Base-by-base conservation (phyloP, 2,797 vertebrate genomes). In the Melanogrammus aeglefinus region DNA sequence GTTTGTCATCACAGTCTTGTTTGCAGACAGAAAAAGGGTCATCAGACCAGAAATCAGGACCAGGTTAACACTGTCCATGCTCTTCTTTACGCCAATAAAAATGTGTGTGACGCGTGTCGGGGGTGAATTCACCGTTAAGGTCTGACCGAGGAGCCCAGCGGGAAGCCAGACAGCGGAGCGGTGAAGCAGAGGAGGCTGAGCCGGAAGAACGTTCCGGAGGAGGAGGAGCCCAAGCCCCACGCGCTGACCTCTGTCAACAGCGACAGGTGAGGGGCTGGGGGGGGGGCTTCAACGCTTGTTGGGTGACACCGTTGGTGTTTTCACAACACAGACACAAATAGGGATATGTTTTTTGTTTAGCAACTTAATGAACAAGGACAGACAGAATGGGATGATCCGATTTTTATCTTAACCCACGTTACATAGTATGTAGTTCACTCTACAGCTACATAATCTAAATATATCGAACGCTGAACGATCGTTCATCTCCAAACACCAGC, bases 91-190 rank as follows among this genome's bases (percentile, higher is more conserved):
- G 41, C 41, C 41, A 44, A 16, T 44, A 13, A 16, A 16, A 44
- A 39, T 7, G 38, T 39, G 38, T 10, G 38, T 39, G 38, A 39
- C 38, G 5, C 18, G 14, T 21, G 14, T 21, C 6, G 47, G 33
- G 10, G 13, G 29, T 16, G 10, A 2, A 13, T 89, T 47, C 24
- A 77, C 81, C 73, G 72, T 83, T 72, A 83, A 99, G 97, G 97
- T 79, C 94, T 99, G 83, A 94, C 96, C 1, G 95, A 97, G 83
- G 96, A 98, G 13, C 89, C 95, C 6, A 90, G 94, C 29, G 90
- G 89, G 77, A 97, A 95, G 88, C 81, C 95, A 4, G 96, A 98
- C 84, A 94, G 93, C 27, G 93, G 93, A 72, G 85, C 89, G 0
- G 94, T 94, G 77, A 97, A 96, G 88, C 94, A 95, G 82, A 96